Evolutionary conservation across 2,888 invertebrate species (phyloP).

Genomic region (Drosophila colorata): DNA sequence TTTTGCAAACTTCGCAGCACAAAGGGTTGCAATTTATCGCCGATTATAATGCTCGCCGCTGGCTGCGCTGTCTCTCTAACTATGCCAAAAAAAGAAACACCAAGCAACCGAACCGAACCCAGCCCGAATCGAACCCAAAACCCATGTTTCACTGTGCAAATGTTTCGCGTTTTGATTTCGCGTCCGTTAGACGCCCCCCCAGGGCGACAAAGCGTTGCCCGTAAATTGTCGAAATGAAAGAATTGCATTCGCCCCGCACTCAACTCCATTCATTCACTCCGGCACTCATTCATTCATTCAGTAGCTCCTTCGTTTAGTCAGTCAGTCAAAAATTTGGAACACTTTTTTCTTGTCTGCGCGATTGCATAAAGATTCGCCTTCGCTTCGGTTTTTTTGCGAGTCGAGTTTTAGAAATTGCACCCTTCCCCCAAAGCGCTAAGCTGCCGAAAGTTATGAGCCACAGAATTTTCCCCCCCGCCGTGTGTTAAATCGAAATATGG

Average conservation of each 20-base stretch:
- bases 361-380: conserved; percentile 52
- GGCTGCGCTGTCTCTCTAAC: conserved; percentile 22
- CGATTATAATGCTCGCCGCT: conserved; percentile 66
- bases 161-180: conserved; percentile 64
- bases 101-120: not conserved
- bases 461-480: conserved; percentile 42
- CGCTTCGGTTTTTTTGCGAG: conserved; percentile 23
- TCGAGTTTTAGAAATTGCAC: conserved; percentile 33
- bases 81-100: conserved; percentile 11
- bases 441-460: conserved; percentile 36
- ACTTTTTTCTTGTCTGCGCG: conserved; percentile 43
- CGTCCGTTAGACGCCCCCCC: conserved; percentile 33
- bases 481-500: conserved; percentile 61
- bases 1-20: conserved; percentile 46
- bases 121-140: conserved; percentile 6
- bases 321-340: conserved; percentile 61
- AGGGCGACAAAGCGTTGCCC: conserved; percentile 45
- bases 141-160: conserved; percentile 48
- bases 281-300: conserved; percentile 20
- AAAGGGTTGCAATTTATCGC: conserved; percentile 80
- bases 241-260: conserved; percentile 37
- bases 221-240: conserved; percentile 64
- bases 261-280: conserved; percentile 30
- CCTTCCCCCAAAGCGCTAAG: conserved; percentile 42
- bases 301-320: conserved; percentile 27